These are phyloP conservation scores for Epirrhoe alternata DNA, from an alignment of 2,888 invertebrate genomes.

Conservation along the genomic window DNA sequence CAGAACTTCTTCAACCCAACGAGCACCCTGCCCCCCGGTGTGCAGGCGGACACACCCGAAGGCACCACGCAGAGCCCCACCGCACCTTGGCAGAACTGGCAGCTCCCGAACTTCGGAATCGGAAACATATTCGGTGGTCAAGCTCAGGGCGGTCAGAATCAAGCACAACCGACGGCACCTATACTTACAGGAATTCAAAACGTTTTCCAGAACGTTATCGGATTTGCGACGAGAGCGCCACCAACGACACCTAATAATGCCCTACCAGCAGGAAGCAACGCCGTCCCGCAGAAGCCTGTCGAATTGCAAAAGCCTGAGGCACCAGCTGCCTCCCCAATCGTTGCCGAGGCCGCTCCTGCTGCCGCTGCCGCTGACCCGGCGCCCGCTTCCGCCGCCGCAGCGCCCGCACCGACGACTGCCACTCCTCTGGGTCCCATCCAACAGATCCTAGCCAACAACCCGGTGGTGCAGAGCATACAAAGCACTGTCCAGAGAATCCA, in stretches of 20 bases:
- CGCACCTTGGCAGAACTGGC: constrained; percentile 8
- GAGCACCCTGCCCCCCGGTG: constrained; percentile 12
- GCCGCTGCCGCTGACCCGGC: not conserved
- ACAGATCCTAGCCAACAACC: constrained; percentile 59
- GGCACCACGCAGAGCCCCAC: not conserved
- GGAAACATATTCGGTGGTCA: not conserved
- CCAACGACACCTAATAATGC: not conserved
- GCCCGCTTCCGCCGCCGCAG: constrained; percentile 14
- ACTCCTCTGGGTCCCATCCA: constrained; percentile 54
- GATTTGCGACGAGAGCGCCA: not conserved
- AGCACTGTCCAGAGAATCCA: constrained; percentile 50
- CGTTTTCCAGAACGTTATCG: not conserved
- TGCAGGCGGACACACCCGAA: constrained; percentile 31
- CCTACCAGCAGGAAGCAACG: constrained; percentile 10
- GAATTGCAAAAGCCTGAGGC: constrained; percentile 20
- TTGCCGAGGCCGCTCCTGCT: constrained; percentile 6
- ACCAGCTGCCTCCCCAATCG: constrained; percentile 9
- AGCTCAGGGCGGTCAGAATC: constrained; percentile 4
- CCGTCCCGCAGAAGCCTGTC: constrained; percentile 19
- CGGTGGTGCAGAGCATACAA: constrained; percentile 52
- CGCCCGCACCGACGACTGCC: constrained; percentile 28
- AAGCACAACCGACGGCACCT: not conserved
- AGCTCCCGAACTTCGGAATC: constrained; percentile 5
- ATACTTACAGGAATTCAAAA: not conserved
- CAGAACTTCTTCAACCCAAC: constrained; percentile 5